A percentile compares a stretch with the other conserved stretches of the same genome.
These are phyloP conservation scores for Neoaliturus tenellus DNA, from an alignment of 2,888 invertebrate genomes.

Conservation along the genomic window DNA sequence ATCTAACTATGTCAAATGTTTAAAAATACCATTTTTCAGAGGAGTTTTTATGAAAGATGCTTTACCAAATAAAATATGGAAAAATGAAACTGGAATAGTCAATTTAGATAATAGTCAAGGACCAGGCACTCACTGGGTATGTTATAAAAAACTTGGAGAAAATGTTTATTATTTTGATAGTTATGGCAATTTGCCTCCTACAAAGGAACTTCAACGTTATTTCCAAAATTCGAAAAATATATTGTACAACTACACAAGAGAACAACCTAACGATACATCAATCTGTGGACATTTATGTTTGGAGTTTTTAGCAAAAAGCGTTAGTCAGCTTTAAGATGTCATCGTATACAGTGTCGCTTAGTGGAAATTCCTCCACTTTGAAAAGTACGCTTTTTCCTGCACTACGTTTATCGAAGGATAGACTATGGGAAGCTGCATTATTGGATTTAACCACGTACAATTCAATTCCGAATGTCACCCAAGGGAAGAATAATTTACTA, in stretches of 20 bases:
- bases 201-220: neutral
- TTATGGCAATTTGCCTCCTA: conserved; percentile 29
- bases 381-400: conserved; percentile 7
- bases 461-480: conserved; percentile 23
- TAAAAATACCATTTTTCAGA: conserved; percentile 43
- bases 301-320: conserved; percentile 27
- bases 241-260: conserved; percentile 2
- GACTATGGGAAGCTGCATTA: conserved; percentile 4
- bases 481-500: conserved; percentile 15
- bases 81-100: conserved; percentile 7
- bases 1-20: neutral
- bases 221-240: neutral
- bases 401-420: neutral
- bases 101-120: conserved; percentile 6
- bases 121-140: conserved; percentile 6
- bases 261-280: neutral
- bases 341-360: conserved; percentile 30
- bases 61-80: neutral
- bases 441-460: conserved; percentile 38
- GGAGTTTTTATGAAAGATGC: conserved; percentile 19
- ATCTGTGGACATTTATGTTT: conserved; percentile 40
- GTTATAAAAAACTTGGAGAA: conserved; percentile 11
- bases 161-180: conserved; percentile 40
- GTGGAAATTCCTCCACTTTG: neutral
- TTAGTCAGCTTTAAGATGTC: conserved; percentile 39